Evolutionary conservation across 1,140 invertebrate genomes (phyloP).

Genomic region (Anagrus nilaparvatae): DNA sequence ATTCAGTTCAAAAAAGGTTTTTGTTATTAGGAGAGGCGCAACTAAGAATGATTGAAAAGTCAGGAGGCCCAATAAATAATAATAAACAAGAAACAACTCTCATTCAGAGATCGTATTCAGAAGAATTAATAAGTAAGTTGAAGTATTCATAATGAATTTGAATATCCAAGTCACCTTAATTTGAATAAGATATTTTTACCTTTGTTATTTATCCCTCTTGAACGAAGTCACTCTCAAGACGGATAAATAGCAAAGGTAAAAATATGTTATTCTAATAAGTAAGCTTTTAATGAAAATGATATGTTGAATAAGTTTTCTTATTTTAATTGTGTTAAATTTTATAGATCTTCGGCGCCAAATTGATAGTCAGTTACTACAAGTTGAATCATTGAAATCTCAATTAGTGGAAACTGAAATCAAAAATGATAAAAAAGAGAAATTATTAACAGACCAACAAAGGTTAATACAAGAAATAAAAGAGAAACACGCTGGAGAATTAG

Average conservation of each 20-base stretch:
- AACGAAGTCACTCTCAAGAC: too few relatives aligned
- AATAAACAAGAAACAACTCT: conserved; percentile 30
- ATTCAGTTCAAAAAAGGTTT: conserved; percentile 43
- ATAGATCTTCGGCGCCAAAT: conserved; percentile 36
- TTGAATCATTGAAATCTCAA: conserved; percentile 34
- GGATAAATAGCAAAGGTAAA: too few relatives aligned
- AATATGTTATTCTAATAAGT: too few relatives aligned
- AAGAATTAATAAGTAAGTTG: conserved; percentile 34
- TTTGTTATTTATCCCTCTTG: too few relatives aligned
- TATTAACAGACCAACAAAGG: conserved; percentile 40
- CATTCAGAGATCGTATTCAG: conserved; percentile 32
- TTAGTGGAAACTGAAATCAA: conserved; percentile 40
- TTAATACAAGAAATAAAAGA: conserved; percentile 42
- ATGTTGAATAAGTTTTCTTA: not conserved
- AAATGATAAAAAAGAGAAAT: conserved; percentile 40
- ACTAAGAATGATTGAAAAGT: conserved; percentile 31
- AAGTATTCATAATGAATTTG: too few relatives aligned
- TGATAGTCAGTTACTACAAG: conserved; percentile 35
- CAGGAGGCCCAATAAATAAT: conserved; percentile 25
- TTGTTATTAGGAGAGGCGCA: conserved; percentile 42
- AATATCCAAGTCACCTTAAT: too few relatives aligned
- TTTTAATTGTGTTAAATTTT: too few relatives aligned
- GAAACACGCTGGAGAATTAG: conserved; percentile 41
- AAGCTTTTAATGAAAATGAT: not conserved
- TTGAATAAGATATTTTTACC: too few relatives aligned